These are phyloP conservation scores for Zapornia atra DNA, from an alignment of 2,113 vertebrate genomes.

Conservation along the genomic window DNA sequence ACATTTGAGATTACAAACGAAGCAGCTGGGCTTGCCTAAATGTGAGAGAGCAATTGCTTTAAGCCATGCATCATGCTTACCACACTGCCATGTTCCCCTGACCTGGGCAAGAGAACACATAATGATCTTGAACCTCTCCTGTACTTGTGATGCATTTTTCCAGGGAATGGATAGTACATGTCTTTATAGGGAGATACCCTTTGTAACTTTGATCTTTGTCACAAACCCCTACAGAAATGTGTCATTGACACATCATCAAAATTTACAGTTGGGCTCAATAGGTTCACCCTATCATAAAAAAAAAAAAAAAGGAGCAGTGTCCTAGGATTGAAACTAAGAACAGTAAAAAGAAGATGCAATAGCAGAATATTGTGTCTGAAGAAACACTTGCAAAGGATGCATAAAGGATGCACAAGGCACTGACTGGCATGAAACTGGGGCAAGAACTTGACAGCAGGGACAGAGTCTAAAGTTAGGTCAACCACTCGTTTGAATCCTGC, in stretches of 20 bases:
- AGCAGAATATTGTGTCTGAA: background rate
- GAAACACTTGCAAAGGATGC: background rate
- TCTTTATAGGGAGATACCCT: background rate
- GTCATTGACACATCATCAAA: background rate
- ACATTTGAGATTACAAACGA: background rate
- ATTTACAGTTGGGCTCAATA: background rate
- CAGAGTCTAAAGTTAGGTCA: conserved; percentile 3
- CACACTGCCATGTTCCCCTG: background rate
- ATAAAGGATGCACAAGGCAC: background rate
- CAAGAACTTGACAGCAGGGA: background rate
- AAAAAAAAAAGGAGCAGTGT: background rate
- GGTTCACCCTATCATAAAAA: background rate
- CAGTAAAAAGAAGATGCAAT: background rate
- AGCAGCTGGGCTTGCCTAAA: background rate
- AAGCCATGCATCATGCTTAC: fast-evolving
- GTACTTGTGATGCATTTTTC: background rate
- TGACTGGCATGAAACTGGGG: background rate
- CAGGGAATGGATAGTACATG: background rate
- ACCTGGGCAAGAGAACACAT: background rate
- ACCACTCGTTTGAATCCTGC: background rate
- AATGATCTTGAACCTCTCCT: background rate
- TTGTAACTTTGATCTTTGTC: background rate
- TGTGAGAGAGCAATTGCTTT: background rate
- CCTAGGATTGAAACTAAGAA: background rate
- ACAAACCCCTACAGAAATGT: background rate